Base-by-base conservation (phyloP, 2,797 vertebrate genomes). In the Notolepis coatsorum region DNA sequence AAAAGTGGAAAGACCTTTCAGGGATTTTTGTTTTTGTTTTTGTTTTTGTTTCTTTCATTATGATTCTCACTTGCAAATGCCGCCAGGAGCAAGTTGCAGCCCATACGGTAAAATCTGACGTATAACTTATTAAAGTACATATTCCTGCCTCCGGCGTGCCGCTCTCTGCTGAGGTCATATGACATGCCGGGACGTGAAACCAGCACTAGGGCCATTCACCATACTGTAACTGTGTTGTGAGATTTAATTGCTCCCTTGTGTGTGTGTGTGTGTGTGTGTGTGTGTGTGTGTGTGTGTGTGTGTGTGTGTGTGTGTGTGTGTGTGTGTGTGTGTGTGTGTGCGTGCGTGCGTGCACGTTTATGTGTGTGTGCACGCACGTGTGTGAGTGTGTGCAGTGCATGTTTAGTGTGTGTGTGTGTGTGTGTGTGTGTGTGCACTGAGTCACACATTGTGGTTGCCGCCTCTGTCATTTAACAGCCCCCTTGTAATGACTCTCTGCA, bases 381-480 rank as follows among this genome's bases (percentile, higher is more conserved):
- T 30, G 31, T n/a, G n/a, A n/a, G n/a, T n/a, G n/a, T n/a, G n/a
- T n/a, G n/a, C n/a, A n/a, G n/a, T 27, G 43, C 17, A 17, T 3
- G 13, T n/a, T 18, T 27, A n/a, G n/a, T n/a, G n/a, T n/a, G n/a
- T n/a, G n/a, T n/a, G n/a, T 62, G 50, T 42, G 42, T 57, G 48
- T 25, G 48, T 37, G 62, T 54, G 52, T 68, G 31, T 73, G 27
- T 71, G 60, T 74, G 54, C 62, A 75, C 72, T 89, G 83, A 85
- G 80, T 89, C 89, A 86, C 78, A 82, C 42, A 39, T 31, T 90
- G 89, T 52, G 86, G 90, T 90, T 87, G 74, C 85, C 74, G 78
- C 75, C 82, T 81, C 81, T 83, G 75, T 81, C 67, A 85, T 88
- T 88, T 89, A 82, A 83, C 72, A 80, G 65, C 62, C 59, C 72